A percentile compares a stretch with the other conserved stretches of the same genome.
phyloP scores from a whole-genome alignment of 2,888 invertebrate species.

The Eudasyphora cyanicolor region DNA sequence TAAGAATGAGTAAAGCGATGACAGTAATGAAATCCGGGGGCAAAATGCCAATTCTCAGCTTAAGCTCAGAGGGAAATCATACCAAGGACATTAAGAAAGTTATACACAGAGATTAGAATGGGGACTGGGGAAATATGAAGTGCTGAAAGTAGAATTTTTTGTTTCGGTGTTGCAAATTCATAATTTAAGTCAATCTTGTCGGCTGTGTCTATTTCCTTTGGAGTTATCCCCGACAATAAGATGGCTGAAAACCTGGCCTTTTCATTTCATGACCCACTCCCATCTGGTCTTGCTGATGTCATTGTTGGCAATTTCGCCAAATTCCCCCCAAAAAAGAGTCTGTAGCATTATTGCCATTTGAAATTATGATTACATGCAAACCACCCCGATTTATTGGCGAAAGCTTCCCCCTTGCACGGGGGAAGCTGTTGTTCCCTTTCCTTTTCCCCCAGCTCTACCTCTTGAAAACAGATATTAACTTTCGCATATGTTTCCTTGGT shows the following conservation, averaged over 20 bases:
- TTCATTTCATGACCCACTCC: neutral
- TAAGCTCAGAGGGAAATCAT: neutral
- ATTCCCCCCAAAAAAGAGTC: neutral
- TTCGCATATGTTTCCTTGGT: conserved; percentile 10
- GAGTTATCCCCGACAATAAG: neutral
- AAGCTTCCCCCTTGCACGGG: neutral
- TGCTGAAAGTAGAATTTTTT: no score
- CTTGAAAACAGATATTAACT: neutral
- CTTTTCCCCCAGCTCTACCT: conserved; percentile 7
- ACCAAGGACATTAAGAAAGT: neutral
- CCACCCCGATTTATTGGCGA: neutral
- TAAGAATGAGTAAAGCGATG: no score
- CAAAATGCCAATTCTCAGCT: neutral
- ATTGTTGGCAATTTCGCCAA: neutral
- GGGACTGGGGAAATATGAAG: neutral
- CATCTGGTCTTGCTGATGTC: neutral
- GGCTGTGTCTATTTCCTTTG: neutral
- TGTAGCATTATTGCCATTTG: conserved; percentile 41
- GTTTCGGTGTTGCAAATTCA: neutral
- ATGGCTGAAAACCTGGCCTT: neutral
- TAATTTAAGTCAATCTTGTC: neutral
- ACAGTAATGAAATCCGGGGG: conserved; percentile 5
- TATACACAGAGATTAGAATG: neutral
- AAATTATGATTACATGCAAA: conserved; percentile 46
- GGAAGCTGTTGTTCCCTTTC: no score